phyloP scores from a whole-genome alignment of 1,140 invertebrate species.

The Neelides sp. region DNA sequence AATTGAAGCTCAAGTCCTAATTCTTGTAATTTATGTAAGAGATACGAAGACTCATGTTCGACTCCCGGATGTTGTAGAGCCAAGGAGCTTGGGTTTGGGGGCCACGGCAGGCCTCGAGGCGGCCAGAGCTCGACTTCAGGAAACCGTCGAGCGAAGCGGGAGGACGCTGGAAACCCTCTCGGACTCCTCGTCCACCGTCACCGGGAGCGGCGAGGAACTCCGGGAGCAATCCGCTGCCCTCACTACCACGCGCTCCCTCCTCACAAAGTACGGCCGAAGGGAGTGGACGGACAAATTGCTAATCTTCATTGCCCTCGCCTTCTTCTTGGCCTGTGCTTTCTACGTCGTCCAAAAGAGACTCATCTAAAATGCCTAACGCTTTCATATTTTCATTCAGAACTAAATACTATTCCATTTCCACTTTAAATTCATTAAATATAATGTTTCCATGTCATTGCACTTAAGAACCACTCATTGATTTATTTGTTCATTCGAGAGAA shows the following conservation, averaged over 20 bases:
- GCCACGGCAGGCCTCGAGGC: slow-evolving; percentile 73
- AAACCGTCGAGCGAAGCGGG: slow-evolving; percentile 72
- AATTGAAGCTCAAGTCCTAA: no score
- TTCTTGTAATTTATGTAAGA: no score
- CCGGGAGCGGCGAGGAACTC: slow-evolving; percentile 67
- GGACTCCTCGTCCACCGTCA: slow-evolving; percentile 40
- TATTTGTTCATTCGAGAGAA: no score
- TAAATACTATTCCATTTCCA: no score
- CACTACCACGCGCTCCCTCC: slow-evolving; percentile 69
- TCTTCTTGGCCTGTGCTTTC: slow-evolving; percentile 80
- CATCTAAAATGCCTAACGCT: no score
- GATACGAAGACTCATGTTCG: no score
- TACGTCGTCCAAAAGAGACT: slow-evolving; percentile 83
- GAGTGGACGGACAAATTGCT: slow-evolving; percentile 91
- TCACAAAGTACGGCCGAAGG: slow-evolving; percentile 83
- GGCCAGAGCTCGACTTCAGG: slow-evolving; percentile 68
- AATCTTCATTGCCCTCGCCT: slow-evolving; percentile 74
- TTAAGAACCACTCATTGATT: no score
- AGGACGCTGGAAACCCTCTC: slow-evolving; percentile 59
- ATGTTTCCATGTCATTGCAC: no score
- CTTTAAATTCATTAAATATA: no score
- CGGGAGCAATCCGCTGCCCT: slow-evolving; percentile 73
- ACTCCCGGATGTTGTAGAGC: no score
- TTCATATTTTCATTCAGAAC: slow-evolving; percentile 47
- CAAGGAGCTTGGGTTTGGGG: slow-evolving; percentile 50